Evolutionary conservation across 2,888 invertebrate genomes (phyloP), one percentile per base, ranked within the genome.

Genomic region (Andrena hattorfiana): DNA sequence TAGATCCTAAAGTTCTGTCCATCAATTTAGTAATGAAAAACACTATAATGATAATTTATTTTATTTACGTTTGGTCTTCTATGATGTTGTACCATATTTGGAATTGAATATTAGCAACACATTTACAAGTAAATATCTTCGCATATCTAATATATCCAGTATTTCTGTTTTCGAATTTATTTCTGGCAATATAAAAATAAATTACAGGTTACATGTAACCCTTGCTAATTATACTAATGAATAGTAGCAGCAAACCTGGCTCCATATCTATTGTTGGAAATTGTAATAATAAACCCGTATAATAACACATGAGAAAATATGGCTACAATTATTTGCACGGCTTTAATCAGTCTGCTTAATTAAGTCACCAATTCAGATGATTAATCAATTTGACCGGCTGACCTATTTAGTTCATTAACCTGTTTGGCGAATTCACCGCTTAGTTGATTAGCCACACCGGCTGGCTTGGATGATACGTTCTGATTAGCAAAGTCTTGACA

Each of bases 371-470:
- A 71, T 79, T 79, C 67, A 54, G 79, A 74, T 75, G 79, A 75
- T 82, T 82, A 82, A 82, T 82, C 82, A 79, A 79, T 79, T 75
- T 64, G 66, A 74, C 67, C 74, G 59, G 82, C 30, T 82, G 82
- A 82, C 74, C 82, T 71, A 32, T 74, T 75, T 71, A 79, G 70
- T 60, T 62, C 79, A 68, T 82, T 82, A 82, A 79, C 67, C 74
- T 67, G 79, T 74, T 82, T 79, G 74, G 48, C 23, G 71, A 71
- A 49, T 74, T 82, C 74, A 71, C 74, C 74, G 74, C 49, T 75
- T 48, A 71, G n/a, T 67, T 67, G 49, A 82, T 81, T 78, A 74
- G 78, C 74, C 42, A 28, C 20, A 64, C 48, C 48, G 16, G 30
- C 60, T 42, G 16, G 32, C 64, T 35, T 13, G n/a, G 13, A 1